Evolutionary conservation across 2,797 vertebrate genomes (phyloP).

Genomic region (Odontamblyopus rebecca): DNA sequence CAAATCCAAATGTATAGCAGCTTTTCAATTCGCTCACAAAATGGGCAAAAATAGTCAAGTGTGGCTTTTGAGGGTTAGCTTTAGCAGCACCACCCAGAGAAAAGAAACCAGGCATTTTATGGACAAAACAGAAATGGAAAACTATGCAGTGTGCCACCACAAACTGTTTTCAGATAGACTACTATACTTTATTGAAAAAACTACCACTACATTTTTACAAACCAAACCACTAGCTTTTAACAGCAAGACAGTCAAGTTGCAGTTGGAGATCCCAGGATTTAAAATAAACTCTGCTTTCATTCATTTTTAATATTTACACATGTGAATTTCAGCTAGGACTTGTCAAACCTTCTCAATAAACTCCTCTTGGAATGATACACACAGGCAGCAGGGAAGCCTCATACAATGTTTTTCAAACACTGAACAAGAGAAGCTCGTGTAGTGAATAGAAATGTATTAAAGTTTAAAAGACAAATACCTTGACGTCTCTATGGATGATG

Average conservation of each 20-base stretch:
- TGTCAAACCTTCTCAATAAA: not conserved
- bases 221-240: not conserved
- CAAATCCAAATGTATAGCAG: not conserved
- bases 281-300: not conserved
- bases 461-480: conserved; percentile 76
- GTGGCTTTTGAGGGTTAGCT: conserved; percentile 1
- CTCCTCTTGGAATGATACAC: not conserved
- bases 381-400: not conserved
- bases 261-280: not conserved
- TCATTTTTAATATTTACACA: conserved; percentile 7
- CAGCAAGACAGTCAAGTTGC: not conserved
- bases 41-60: not conserved
- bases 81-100: conserved; percentile 9
- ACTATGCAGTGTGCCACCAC: not conserved
- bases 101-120: conserved; percentile 2
- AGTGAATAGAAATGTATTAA: not conserved
- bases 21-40: not conserved
- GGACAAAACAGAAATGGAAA: conserved; percentile 5
- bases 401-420: not conserved
- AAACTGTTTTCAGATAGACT: not conserved
- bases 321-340: conserved; percentile 4
- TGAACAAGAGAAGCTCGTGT: not conserved
- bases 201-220: not conserved
- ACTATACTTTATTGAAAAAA: not conserved
- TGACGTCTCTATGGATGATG: conserved; percentile 97